Evolutionary conservation across 2,113 vertebrate genomes (phyloP).

Genomic region (Heterotis niloticus): DNA sequence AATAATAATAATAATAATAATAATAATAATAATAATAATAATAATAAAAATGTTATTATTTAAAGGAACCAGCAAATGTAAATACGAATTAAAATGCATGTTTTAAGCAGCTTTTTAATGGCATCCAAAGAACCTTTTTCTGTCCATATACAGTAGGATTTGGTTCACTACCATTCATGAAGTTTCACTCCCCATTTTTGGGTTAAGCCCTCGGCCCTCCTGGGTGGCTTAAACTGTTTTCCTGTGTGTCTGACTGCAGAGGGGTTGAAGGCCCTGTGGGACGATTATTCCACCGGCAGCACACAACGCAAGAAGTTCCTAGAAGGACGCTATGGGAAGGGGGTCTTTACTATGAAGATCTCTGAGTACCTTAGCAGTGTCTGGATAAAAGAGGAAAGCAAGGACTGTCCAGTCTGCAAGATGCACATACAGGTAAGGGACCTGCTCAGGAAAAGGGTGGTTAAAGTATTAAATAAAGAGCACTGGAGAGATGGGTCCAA

Average conservation of each 20-base stretch:
- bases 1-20: too few species aligned
- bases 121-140: too few species aligned
- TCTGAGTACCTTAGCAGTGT: conserved; percentile 61
- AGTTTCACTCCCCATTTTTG: not conserved
- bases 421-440: conserved; percentile 56
- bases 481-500: too few species aligned
- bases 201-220: not conserved
- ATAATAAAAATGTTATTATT: not conserved
- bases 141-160: too few species aligned
- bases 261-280: conserved; percentile 64
- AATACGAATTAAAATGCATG: too few species aligned
- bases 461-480: not conserved
- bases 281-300: conserved; percentile 68
- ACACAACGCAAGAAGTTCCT: conserved; percentile 60
- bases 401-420: conserved; percentile 74
- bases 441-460: not conserved
- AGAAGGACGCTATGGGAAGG: conserved; percentile 69
- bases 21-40: too few species aligned
- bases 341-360: conserved; percentile 52
- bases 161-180: too few species aligned
- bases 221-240: not conserved
- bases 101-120: too few species aligned
- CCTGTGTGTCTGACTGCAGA: conserved; percentile 52
- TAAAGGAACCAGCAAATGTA: too few species aligned
- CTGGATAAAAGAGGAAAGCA: conserved; percentile 73